Evolutionary conservation across 2,888 invertebrate genomes (phyloP), one percentile per base, ranked within the genome.

Genomic region (Ophonus ardosiacus): DNA sequence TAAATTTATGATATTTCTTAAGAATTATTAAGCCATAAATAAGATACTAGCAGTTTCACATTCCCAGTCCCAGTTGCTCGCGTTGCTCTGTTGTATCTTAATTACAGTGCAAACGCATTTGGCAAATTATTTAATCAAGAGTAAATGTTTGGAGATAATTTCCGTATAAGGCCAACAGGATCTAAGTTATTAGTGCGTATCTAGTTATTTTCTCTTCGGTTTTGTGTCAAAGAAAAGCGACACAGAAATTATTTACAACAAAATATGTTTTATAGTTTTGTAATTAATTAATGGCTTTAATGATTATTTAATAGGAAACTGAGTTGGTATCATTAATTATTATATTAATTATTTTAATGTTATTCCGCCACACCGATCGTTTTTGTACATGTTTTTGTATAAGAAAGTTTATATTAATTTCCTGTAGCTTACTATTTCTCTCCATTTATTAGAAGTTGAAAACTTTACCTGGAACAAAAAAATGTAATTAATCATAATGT

Each of bases 1-100:
- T 43, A 43, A 74, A 74, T 74, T 74, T 74, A 74, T 74, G 71
- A 74, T 43, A 74, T 74, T 74, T 74, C 71, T 43, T 43, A 74
- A 51, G 51, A 74, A 74, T 74, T 74, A 74, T 74, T 74, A 74
- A 43, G 7, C 40, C 18, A 74, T 74, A 74, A 74, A 74, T 74
- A 51, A 74, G 71, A 74, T 74, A 74, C 51, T 13, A 74, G 24
- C 51, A 74, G 71, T 74, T 74, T 7, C 18, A 74, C 43, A 43
- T 43, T 43, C 51, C 24, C 18, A 15, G 38, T 43, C 51, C 24
- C 18, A 15, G 38, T 71, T 7, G 71, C 43, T 74, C 7, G n/a
- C 17, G 40, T 13, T 38, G n/a, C 6, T 15, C 13, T 38, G 38
- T 43, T 74, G 71, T 74, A 74, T 51, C 71, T 40, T 74, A 74